Base-by-base conservation (phyloP, 2,797 vertebrate species). In the Atherinosoma microstoma region DNA sequence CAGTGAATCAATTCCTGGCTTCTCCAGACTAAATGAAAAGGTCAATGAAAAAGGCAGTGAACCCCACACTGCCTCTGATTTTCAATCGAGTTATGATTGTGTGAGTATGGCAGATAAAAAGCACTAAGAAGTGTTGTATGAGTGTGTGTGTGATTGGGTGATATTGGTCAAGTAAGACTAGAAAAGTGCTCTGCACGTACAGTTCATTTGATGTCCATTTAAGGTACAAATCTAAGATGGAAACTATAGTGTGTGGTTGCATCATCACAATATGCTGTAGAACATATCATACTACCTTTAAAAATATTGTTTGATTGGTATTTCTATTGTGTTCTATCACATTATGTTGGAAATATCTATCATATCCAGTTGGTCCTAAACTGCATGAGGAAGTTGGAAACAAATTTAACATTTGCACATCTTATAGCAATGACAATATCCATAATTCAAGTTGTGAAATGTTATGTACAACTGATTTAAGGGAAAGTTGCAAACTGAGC, bases 141-240 rank as follows among this genome's bases (percentile, higher is more conserved):
- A 47, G 7, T 20, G 40, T 9, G 18, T 40, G 45, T 47, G 20
- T 47, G 18, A 47, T n/a, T 47, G 45, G 45, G 45, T 47, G 18
- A 47, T n/a, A 20, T n/a, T n/a, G 45, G 20, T 47, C 45, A 47
- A 18, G 42, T 20, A 18, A 18, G 45, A 47, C 7, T n/a, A 47
- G 18, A 47, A 20, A 20, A 47, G 45, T 18, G 42, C 15, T 45
- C 15, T 45, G 7, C 42, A 45, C 1, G 42, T 20, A 18, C 40
- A 45, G 9, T 35, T 12, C 15, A 42, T 42, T 42, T 42, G 4
- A 42, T 40, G 42, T 45, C 42, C 18, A 45, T 13, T 81, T 32
- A 47, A 59, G 29, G 42, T 56, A 42, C 12, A 2, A 63, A 24
- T 70, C 68, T 42, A 69, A 64, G 47, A 61, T 60, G 62, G 51